phyloP scores from a whole-genome alignment of 1,140 invertebrate genomes.

The Papilio xuthus region DNA sequence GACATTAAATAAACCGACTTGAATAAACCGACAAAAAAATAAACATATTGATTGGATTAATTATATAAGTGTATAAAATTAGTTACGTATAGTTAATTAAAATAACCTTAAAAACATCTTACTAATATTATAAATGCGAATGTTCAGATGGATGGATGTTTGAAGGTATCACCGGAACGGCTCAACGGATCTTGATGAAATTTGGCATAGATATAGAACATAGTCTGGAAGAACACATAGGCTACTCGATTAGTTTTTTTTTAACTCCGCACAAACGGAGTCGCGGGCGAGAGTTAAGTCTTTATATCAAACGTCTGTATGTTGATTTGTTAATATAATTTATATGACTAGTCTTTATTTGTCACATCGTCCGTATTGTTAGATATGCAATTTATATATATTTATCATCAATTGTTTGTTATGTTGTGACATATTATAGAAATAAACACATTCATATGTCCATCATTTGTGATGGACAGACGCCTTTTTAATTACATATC shows the following conservation, averaged over 20 bases:
- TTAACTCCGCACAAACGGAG: too few species aligned
- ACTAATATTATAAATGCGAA: too few species aligned
- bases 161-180: too few species aligned
- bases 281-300: too few species aligned
- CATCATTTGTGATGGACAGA: not conserved
- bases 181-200: too few species aligned
- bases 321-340: constrained; percentile 10
- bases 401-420: constrained; percentile 7
- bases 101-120: too few species aligned
- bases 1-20: not conserved
- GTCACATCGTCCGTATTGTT: not conserved
- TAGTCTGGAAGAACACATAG: too few species aligned
- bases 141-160: too few species aligned
- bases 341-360: not conserved
- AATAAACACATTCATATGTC: not conserved
- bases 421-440: not conserved
- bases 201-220: too few species aligned
- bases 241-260: too few species aligned
- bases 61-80: too few species aligned
- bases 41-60: not conserved
- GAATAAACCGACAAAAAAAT: not conserved
- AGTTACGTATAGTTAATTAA: too few species aligned
- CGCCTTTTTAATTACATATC: not conserved
- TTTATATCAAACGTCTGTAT: constrained; percentile 3
- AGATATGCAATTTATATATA: not conserved